Base-by-base conservation (phyloP, 2,113 vertebrate species). In the Heptranchias perlo region DNA sequence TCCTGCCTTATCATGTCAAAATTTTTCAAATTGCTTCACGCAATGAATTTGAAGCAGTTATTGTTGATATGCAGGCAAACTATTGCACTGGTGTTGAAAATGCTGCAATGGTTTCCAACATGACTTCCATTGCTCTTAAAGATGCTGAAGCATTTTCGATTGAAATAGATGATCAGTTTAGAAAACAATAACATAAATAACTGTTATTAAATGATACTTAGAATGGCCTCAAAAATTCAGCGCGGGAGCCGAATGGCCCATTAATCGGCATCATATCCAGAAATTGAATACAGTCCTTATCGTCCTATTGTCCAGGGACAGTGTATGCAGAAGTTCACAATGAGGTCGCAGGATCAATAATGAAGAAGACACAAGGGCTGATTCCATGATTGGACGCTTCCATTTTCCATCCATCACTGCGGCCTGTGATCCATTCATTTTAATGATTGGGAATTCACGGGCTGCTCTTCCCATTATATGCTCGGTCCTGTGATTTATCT, bases 161-260 rank as follows among this genome's bases (percentile, higher is more conserved):
- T 44, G 35, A 93, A 93, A 93, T 58, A 62, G 54, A 93, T 93
- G 58, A 93, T 62, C 18, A 93, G n/a, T 93, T 62, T 62, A 54
- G 21, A 39, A 31, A 92, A 54, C 54, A 62, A n/a, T 54, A 89
- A 52, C 49, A 54, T 28, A 21, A 28, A 31, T 61, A 54, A 31
- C 87, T 61, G 35, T 93, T 93, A 93, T 93, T 93, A 64, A 93
- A 87, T 52, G 84, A 87, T 87, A 87, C 21, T 58, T 54, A 61
- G 87, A 92, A 78, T 78, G 35, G 73, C 14, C 13, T 78, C n/a
- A 39, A 16, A 76, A 18, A n/a, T 35, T 92, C 54, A 61, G 31
- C 1, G 87, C 28, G 35, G 28, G 10, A 31, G 61, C 14, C 28
- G 28, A 31, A 78, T 52, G 5, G n/a, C 14, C 31, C 31, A 92